Percentiles rank a stretch among this genome's conserved stretches.
Evolutionary conservation across 2,797 vertebrate species (phyloP).

Genomic region (Psittacula echo): DNA sequence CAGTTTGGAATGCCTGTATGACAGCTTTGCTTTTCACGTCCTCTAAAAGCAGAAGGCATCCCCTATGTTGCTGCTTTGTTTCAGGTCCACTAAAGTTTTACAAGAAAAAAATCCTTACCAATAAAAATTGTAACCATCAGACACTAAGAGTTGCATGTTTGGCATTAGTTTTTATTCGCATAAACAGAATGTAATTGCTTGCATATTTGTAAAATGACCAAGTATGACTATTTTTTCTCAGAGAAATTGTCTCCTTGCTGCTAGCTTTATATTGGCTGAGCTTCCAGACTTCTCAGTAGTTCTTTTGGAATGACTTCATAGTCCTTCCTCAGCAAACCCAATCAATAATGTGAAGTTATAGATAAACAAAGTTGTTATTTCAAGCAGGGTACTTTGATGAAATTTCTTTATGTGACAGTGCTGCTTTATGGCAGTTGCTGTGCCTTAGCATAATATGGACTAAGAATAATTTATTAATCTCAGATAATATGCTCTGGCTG

Average conservation of each 20-base stretch:
- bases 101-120: not conserved
- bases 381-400: not conserved
- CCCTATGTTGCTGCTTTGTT: not conserved
- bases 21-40: not conserved
- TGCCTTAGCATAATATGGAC: not conserved
- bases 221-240: conserved; percentile 26
- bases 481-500: conserved; percentile 22
- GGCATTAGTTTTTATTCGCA: not conserved
- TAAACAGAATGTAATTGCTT: not conserved
- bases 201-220: conserved; percentile 24
- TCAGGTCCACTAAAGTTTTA: not conserved
- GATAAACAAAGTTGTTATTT: conserved; percentile 55
- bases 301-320: conserved; percentile 18
- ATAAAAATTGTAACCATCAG: not conserved
- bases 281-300: not conserved
- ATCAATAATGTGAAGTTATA: conserved; percentile 50
- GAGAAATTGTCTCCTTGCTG: not conserved
- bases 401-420: not conserved
- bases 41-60: not conserved
- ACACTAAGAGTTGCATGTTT: not conserved
- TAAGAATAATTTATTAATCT: conserved; percentile 52
- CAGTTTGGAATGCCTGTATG: not conserved
- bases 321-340: conserved; percentile 10
- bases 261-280: not conserved
- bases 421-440: conserved; percentile 6